phyloP scores from a whole-genome alignment of 1,140 invertebrate genomes.

The Philaenus spumarius region DNA sequence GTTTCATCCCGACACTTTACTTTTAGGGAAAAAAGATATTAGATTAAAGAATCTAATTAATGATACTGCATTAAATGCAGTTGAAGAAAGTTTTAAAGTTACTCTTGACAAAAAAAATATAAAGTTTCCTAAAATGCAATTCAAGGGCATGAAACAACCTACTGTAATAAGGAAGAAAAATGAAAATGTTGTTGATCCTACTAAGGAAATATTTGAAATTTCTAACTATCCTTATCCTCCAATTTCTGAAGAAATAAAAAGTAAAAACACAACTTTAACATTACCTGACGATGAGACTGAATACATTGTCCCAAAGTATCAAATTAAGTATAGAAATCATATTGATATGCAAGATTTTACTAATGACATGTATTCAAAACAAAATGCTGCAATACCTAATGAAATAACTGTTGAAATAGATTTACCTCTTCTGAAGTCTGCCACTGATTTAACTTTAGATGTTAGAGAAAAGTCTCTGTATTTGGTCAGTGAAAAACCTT shows the following conservation, averaged over 20 bases:
- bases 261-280: background rate
- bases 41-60: constrained; percentile 72
- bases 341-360: constrained; percentile 80
- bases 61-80: constrained; percentile 74
- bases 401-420: constrained; percentile 71
- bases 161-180: constrained; percentile 66
- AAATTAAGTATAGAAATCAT: constrained; percentile 70
- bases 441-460: constrained; percentile 67
- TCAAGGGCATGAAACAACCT: constrained; percentile 65
- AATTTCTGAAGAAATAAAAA: constrained; percentile 5
- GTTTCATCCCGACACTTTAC: constrained; percentile 80
- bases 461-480: constrained; percentile 66
- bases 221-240: constrained; percentile 28
- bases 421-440: constrained; percentile 69
- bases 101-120: constrained; percentile 73
- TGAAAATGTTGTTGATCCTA: constrained; percentile 33
- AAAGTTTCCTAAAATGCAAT: constrained; percentile 72
- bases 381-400: constrained; percentile 65
- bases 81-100: constrained; percentile 70
- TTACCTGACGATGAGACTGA: constrained; percentile 6
- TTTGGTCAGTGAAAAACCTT: constrained; percentile 65
- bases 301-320: constrained; percentile 71
- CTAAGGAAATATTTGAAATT: constrained; percentile 33
- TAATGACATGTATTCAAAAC: constrained; percentile 58
- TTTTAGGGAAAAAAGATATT: constrained; percentile 62